A percentile compares a stretch with the other conserved stretches of the same genome.
These are phyloP conservation scores for Zoanthus sociatus DNA, from an alignment of 92 coral and sea anemone genomes.

Conservation along the genomic window DNA sequence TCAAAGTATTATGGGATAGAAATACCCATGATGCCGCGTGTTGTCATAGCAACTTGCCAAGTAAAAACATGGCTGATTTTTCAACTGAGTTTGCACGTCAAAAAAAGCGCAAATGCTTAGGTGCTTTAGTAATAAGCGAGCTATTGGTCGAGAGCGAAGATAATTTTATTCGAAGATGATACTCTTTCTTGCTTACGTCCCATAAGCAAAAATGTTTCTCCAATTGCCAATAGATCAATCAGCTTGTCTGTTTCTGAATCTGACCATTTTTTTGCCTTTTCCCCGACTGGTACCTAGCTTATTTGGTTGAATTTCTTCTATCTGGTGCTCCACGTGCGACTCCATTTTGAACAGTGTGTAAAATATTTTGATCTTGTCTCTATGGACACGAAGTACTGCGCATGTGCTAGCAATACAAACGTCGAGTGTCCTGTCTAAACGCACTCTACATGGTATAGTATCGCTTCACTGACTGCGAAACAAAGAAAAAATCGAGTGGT, in stretches of 20 bases:
- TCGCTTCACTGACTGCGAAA: conserved; percentile 66
- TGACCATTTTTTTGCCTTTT: conserved; percentile 49
- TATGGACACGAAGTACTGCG: conserved; percentile 34
- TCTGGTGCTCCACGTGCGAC: conserved; percentile 41
- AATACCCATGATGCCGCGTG: too few relatives aligned
- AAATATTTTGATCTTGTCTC: conserved; percentile 9
- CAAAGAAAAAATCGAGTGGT: conserved; percentile 59
- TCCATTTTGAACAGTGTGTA: conserved; percentile 30
- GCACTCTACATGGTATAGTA: conserved; percentile 37
- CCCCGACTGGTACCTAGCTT: conserved; percentile 40
- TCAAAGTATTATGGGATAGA: too few relatives aligned
- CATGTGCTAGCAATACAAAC: conserved; percentile 32
- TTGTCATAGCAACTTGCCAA: too few relatives aligned
- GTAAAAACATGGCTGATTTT: too few relatives aligned
- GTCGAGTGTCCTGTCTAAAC: conserved; percentile 33
- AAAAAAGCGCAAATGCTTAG: too few relatives aligned
- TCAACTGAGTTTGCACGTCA: too few relatives aligned
- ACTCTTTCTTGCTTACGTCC: conserved; percentile 39
- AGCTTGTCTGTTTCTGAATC: conserved; percentile 49
- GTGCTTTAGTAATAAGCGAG: too few relatives aligned
- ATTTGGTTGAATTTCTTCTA: conserved; percentile 43
- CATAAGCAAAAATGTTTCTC: conserved; percentile 54
- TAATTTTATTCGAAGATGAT: conserved; percentile 9
- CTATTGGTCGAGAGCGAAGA: too few relatives aligned
- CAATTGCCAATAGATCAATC: conserved; percentile 54